Evolutionary conservation across 2,888 invertebrate genomes (phyloP).

Genomic region (Cryptocheilus praepositus): DNA sequence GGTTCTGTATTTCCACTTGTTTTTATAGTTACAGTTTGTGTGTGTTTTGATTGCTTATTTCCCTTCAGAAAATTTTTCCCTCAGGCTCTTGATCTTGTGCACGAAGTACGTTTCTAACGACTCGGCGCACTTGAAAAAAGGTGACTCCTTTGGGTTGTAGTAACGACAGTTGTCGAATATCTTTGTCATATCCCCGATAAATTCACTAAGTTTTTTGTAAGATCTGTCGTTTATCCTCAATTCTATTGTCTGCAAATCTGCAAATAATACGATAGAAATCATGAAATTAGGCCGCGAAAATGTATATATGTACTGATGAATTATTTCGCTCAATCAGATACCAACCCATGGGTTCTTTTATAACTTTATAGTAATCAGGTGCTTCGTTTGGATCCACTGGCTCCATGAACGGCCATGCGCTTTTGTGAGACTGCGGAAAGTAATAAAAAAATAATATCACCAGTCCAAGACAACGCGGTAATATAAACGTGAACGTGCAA

Average conservation of each 20-base stretch:
- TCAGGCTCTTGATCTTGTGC: constrained; percentile 91
- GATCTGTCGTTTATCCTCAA: constrained; percentile 87
- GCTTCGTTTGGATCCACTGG: constrained; percentile 97
- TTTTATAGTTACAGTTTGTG: constrained; percentile 34
- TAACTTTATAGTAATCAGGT: constrained; percentile 97
- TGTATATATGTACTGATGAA: neutral
- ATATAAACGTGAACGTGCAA: neutral
- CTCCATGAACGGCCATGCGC: constrained; percentile 98
- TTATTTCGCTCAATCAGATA: constrained; percentile 11
- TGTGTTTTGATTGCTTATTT: constrained; percentile 61
- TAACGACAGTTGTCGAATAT: constrained; percentile 99
- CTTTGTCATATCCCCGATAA: constrained; percentile 98
- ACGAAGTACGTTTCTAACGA: constrained; percentile 96
- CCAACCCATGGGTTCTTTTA: constrained; percentile 97
- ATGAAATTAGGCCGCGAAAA: neutral
- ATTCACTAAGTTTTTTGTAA: constrained; percentile 93
- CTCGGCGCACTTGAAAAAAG: constrained; percentile 97
- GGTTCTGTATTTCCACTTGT: constrained; percentile 40
- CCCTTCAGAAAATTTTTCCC: constrained; percentile 86
- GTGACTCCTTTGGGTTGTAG: constrained; percentile 96
- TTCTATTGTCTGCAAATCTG: constrained; percentile 96
- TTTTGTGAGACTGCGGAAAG: constrained; percentile 87
- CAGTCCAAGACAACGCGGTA: neutral
- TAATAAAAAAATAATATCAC: constrained; percentile 14
- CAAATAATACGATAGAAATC: constrained; percentile 56